Conservation (phyloP, 2,888 invertebrate species). For the Rhagium mordax region DNA sequence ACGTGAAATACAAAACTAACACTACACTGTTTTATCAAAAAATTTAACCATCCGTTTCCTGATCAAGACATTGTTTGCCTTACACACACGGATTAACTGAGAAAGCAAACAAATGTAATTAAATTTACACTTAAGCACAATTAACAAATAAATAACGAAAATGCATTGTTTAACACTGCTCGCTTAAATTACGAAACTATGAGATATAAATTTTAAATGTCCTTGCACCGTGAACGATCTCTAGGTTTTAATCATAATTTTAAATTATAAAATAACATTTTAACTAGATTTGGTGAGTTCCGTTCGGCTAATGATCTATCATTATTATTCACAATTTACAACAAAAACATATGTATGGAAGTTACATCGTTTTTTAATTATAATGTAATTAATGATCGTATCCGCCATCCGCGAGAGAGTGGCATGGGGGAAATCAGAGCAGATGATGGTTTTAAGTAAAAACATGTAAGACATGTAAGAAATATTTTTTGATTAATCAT, state of each 20-base stretch:
- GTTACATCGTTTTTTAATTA: slow-evolving; percentile 36
- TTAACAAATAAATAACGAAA: slow-evolving; percentile 7
- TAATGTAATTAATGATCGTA: slow-evolving; percentile 32
- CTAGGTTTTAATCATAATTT: neutral
- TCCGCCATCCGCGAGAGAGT: slow-evolving; percentile 10
- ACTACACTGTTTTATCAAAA: slow-evolving; percentile 15
- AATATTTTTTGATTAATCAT: too few relatives aligned
- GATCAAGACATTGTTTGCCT: slow-evolving; percentile 26
- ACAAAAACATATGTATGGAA: slow-evolving; percentile 35
- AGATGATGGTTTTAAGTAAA: too few relatives aligned
- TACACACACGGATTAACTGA: slow-evolving; percentile 15
- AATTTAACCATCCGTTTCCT: slow-evolving; percentile 20
- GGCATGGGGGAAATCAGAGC: slow-evolving; percentile 33
- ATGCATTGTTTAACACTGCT: slow-evolving; percentile 8
- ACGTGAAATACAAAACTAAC: slow-evolving; percentile 22
- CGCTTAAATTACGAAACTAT: slow-evolving; percentile 11
- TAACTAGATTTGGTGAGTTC: slow-evolving; percentile 5
- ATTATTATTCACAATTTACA: slow-evolving; percentile 39
- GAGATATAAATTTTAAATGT: slow-evolving; percentile 15
- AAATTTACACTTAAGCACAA: slow-evolving; percentile 15
- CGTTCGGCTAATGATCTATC: slow-evolving; percentile 16
- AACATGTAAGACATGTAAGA: too few relatives aligned
- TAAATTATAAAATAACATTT: slow-evolving; percentile 10
- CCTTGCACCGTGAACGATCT: slow-evolving; percentile 5
- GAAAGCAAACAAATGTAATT: slow-evolving; percentile 20